These are phyloP conservation scores for Lycopodina hypogea DNA, from an alignment of 37 sponge, comb jelly and placozoan species.

Conservation along the genomic window DNA sequence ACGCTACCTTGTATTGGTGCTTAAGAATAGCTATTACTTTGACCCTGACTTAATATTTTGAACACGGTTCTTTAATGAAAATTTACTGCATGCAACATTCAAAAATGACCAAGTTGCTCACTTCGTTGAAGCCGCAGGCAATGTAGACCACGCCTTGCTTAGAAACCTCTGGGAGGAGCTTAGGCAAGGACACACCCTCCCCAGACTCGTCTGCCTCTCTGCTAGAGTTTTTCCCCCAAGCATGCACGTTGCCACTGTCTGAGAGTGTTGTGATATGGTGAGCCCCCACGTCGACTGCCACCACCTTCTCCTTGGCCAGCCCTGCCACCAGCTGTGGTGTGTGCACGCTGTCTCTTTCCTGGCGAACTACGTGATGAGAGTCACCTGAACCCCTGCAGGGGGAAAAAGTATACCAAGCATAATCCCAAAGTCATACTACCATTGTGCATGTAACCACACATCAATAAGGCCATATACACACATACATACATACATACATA, in stretches of 20 bases:
- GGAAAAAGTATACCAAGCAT: too few species aligned
- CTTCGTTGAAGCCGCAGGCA: conserved; percentile 53
- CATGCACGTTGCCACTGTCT: conserved; percentile 59
- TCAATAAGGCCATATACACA: too few species aligned
- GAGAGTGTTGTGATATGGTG: conserved; percentile 68
- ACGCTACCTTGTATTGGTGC: too few species aligned
- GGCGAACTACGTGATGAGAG: conserved; percentile 65
- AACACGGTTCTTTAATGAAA: too few species aligned
- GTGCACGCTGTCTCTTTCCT: conserved; percentile 40
- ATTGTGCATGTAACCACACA: too few species aligned
- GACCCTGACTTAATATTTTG: too few species aligned
- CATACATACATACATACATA: not conserved
- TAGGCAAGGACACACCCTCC: conserved; percentile 47
- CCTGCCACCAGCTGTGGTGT: conserved; percentile 52
- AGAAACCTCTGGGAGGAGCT: conserved; percentile 28
- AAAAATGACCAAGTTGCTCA: too few species aligned
- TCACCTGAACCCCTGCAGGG: conserved; percentile 78
- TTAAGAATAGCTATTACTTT: too few species aligned
- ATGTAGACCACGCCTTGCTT: conserved; percentile 39
- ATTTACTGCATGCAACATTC: too few species aligned
- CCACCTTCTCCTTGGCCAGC: conserved; percentile 44
- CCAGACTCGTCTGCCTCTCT: conserved; percentile 54
- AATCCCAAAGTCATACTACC: too few species aligned
- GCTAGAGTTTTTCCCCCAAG: conserved; percentile 79
- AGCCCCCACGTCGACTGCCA: conserved; percentile 53